Evolutionary conservation across 2,888 invertebrate species (phyloP).

Genomic region (Phortica okadai): DNA sequence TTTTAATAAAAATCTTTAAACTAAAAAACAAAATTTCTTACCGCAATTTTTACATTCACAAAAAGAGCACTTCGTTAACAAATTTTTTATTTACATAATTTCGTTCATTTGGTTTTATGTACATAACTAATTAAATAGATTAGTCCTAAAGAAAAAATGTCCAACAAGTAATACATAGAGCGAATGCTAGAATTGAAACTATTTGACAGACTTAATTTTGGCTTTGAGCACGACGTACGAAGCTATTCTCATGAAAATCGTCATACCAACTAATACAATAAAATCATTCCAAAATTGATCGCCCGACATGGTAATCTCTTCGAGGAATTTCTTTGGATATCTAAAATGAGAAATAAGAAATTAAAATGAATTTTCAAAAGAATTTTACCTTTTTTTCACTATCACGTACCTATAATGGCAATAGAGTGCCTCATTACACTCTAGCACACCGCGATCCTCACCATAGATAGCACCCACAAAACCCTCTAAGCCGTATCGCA

Average conservation of each 20-base stretch:
- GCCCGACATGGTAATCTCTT: slow-evolving; percentile 87
- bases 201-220: slow-evolving; percentile 80
- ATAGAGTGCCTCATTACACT: slow-evolving; percentile 85
- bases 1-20: too few relatives aligned
- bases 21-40: too few relatives aligned
- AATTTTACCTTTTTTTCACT: background rate
- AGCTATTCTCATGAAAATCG: slow-evolving; percentile 81
- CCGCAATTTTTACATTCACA: too few relatives aligned
- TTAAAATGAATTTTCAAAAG: background rate
- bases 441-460: slow-evolving; percentile 83
- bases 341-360: slow-evolving; percentile 71
- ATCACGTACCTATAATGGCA: slow-evolving; percentile 84
- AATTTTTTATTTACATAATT: background rate
- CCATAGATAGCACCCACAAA: slow-evolving; percentile 91
- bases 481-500: slow-evolving; percentile 94
- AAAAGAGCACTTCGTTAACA: slow-evolving; percentile 1
- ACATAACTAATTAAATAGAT: slow-evolving; percentile 54
- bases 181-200: slow-evolving; percentile 39
- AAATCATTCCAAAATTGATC: slow-evolving; percentile 92
- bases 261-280: slow-evolving; percentile 82
- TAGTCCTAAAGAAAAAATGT: slow-evolving; percentile 60
- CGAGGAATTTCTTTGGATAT: slow-evolving; percentile 87
- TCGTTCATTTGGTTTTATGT: background rate
- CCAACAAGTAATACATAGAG: slow-evolving; percentile 66
- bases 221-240: slow-evolving; percentile 87